phyloP scores from a whole-genome alignment of 2,888 invertebrate genomes.

The Leucozona laternaria region DNA sequence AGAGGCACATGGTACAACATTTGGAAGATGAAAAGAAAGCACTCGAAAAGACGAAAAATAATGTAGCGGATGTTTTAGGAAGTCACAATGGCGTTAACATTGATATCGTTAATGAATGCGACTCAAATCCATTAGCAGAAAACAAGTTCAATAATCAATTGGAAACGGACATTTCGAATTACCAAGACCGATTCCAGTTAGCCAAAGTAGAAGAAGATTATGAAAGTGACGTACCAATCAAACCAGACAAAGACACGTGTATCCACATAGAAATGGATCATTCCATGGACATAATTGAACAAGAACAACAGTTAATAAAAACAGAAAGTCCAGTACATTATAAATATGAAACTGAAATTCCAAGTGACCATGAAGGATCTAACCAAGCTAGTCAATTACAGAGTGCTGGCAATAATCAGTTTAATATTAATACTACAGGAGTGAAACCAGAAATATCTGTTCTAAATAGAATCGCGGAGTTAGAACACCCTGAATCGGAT shows the following conservation, averaged over 20 bases:
- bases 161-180: background rate
- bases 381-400: background rate
- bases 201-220: background rate
- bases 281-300: too few relatives aligned
- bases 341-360: background rate
- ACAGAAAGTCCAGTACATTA: background rate
- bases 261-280: background rate
- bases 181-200: background rate
- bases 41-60: background rate
- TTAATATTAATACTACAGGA: background rate
- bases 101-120: background rate
- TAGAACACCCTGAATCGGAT: background rate
- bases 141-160: background rate
- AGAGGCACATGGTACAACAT: background rate
- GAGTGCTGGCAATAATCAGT: background rate
- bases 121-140: background rate
- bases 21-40: background rate
- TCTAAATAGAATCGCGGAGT: background rate
- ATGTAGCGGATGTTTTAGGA: background rate
- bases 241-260: background rate
- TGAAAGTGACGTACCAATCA: background rate
- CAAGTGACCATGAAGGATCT: background rate
- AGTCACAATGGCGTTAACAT: background rate
- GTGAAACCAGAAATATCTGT: background rate
- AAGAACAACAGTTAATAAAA: background rate